These are phyloP conservation scores for Chorisops tibialis DNA, from an alignment of 2,888 invertebrate species.

Conservation along the genomic window DNA sequence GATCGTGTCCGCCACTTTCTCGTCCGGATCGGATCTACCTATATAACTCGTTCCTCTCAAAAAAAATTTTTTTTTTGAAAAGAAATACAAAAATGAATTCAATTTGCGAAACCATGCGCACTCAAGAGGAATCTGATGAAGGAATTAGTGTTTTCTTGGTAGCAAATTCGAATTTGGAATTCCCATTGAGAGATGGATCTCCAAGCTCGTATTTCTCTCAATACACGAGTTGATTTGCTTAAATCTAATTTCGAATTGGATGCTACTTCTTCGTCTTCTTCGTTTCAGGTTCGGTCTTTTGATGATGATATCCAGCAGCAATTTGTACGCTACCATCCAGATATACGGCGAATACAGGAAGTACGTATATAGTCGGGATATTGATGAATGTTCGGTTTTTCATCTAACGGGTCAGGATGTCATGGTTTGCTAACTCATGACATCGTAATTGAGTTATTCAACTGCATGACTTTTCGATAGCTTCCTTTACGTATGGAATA, in stretches of 20 bases:
- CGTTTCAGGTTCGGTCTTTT: background rate
- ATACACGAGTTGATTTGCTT: conserved; percentile 25
- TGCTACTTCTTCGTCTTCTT: background rate
- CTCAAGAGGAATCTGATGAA: conserved; percentile 28
- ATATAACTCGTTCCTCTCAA: background rate
- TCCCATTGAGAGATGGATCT: conserved; percentile 13
- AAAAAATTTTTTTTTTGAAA: background rate
- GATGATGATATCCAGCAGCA: background rate
- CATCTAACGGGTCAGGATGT: background rate
- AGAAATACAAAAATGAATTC: conserved; percentile 18
- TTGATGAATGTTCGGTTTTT: conserved; percentile 11
- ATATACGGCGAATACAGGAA: too few species aligned
- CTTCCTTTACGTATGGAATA: too few species aligned
- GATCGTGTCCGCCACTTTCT: background rate
- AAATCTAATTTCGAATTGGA: conserved; percentile 25
- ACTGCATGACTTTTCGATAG: too few species aligned
- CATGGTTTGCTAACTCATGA: conserved; percentile 10
- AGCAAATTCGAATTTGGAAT: conserved; percentile 22
- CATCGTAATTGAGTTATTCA: too few species aligned
- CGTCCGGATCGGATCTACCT: background rate
- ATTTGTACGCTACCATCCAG: background rate
- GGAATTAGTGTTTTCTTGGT: conserved; percentile 24
- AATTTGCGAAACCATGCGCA: conserved; percentile 27
- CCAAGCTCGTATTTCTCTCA: conserved; percentile 3
- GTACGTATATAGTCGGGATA: background rate